Conservation (phyloP, 2,888 invertebrate species). For the Philereme transversata region DNA sequence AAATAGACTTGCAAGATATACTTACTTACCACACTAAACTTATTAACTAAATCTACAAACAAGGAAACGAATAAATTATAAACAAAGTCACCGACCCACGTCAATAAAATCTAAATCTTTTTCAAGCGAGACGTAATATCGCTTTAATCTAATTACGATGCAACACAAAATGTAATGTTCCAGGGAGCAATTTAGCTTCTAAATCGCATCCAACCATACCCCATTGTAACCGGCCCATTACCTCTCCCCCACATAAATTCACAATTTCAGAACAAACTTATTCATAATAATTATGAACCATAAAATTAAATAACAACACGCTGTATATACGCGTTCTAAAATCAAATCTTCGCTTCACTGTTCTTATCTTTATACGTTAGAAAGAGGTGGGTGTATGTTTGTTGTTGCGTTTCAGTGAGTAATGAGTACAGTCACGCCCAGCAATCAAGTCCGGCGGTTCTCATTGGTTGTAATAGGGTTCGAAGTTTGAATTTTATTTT, state of each 20-base stretch:
- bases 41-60: too few species aligned
- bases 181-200: conserved; percentile 30
- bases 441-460: conserved; percentile 65
- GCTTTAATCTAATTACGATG: conserved; percentile 31
- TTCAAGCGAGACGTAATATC: conserved; percentile 18
- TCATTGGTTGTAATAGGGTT: conserved; percentile 74
- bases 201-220: conserved; percentile 20
- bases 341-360: conserved; percentile 46
- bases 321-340: conserved; percentile 60
- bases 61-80: not conserved
- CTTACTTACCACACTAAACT: too few species aligned
- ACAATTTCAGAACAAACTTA: conserved; percentile 58
- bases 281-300: conserved; percentile 75
- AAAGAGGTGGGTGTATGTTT: conserved; percentile 49
- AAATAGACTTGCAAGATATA: too few species aligned
- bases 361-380: conserved; percentile 38
- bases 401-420: conserved; percentile 56
- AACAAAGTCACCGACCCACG: conserved; percentile 15
- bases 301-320: conserved; percentile 75
- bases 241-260: conserved; percentile 67
- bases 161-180: conserved; percentile 26
- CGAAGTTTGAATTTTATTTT: conserved; percentile 71
- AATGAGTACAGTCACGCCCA: conserved; percentile 77
- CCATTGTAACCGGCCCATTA: conserved; percentile 60
- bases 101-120: conserved; percentile 28